These are phyloP conservation scores for Psilopsiagon aurifrons DNA, from an alignment of 2,113 vertebrate species.

Conservation along the genomic window DNA sequence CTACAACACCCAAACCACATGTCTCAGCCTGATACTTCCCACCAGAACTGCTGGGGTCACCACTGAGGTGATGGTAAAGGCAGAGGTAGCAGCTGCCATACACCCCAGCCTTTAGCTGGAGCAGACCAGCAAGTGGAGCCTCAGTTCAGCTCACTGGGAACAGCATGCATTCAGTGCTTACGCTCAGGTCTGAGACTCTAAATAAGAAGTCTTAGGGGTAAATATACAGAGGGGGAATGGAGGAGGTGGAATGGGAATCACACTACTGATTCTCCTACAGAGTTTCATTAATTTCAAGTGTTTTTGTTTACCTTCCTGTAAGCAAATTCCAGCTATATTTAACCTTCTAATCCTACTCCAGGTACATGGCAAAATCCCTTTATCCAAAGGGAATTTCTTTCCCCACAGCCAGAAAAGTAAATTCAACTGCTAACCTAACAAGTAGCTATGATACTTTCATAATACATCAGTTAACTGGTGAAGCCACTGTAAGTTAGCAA, in stretches of 20 bases:
- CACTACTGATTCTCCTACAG: not conserved
- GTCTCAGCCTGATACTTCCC: not conserved
- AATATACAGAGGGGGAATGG: not conserved
- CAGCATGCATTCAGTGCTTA: not conserved
- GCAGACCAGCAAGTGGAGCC: not conserved
- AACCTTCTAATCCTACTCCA: not conserved
- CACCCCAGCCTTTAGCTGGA: not conserved
- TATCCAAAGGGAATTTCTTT: not conserved
- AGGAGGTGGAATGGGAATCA: not conserved
- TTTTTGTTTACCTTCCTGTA: not conserved
- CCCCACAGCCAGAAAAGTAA: not conserved
- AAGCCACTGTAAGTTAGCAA: not conserved
- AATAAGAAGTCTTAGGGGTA: not conserved
- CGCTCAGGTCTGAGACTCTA: not conserved
- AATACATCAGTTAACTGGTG: not conserved
- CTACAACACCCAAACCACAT: not conserved
- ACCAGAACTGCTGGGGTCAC: not conserved
- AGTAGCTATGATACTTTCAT: not conserved
- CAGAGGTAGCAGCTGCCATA: not conserved
- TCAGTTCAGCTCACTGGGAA: not conserved
- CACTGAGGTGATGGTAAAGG: not conserved
- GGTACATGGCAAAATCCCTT: not conserved
- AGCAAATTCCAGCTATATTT: not conserved
- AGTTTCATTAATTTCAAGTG: not conserved
- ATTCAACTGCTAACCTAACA: not conserved